phyloP scores from a whole-genome alignment of 2,888 invertebrate genomes.

The Cataglyphis altisquamis region DNA sequence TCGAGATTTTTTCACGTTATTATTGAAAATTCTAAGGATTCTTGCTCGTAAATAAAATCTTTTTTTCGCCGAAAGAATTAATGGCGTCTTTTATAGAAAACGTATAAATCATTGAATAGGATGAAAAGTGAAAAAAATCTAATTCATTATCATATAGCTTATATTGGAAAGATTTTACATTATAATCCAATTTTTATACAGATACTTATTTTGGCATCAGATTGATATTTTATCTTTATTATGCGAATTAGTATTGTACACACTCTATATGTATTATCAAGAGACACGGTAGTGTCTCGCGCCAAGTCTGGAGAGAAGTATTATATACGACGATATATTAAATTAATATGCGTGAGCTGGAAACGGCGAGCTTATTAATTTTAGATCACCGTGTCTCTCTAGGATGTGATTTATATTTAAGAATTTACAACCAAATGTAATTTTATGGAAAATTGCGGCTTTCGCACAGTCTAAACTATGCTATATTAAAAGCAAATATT shows the following conservation, averaged over 20 bases:
- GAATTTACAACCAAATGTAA: conserved; percentile 38
- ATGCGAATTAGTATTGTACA: conserved; percentile 38
- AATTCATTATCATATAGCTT: conserved; percentile 49
- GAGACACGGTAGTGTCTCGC: too few species aligned
- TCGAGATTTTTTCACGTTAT: background rate
- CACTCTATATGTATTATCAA: background rate
- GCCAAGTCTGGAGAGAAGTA: too few species aligned
- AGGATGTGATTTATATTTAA: conserved; percentile 41
- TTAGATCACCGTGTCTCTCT: conserved; percentile 19
- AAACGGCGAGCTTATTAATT: conserved; percentile 26
- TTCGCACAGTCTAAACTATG: background rate
- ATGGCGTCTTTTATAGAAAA: conserved; percentile 10
- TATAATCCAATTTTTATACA: conserved; percentile 29
- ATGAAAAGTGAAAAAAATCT: background rate
- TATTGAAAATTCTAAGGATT: background rate
- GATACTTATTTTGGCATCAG: conserved; percentile 39
- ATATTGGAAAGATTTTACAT: conserved; percentile 51
- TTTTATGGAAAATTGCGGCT: conserved; percentile 39
- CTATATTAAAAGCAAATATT: conserved; percentile 42
- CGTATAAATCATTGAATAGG: conserved; percentile 25
- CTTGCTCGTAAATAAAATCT: background rate
- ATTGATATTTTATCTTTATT: conserved; percentile 56
- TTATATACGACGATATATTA: conserved; percentile 15
- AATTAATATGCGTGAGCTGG: conserved; percentile 16
- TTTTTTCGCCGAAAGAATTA: background rate